These are phyloP conservation scores for Stegastes partitus DNA, from an alignment of 2,113 vertebrate species.

Conservation along the genomic window DNA sequence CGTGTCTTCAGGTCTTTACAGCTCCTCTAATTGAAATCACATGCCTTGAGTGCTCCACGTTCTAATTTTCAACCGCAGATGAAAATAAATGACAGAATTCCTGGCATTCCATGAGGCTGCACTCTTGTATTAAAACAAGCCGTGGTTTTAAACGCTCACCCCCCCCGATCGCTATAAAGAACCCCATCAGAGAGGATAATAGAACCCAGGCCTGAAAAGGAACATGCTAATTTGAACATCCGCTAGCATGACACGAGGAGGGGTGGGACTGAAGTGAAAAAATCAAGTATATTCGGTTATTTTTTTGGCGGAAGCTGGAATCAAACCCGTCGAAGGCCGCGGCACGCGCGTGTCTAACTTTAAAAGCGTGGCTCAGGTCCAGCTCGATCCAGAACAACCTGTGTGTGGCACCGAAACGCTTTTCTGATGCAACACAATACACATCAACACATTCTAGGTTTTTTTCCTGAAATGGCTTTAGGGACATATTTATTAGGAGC, in stretches of 20 bases:
- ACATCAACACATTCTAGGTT: background rate
- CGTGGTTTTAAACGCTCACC: conserved; percentile 67
- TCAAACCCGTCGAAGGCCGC: background rate
- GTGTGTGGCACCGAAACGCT: background rate
- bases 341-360: conserved; percentile 37
- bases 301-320: conserved; percentile 43
- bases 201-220: conserved; percentile 75
- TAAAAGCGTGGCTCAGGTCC: conserved; percentile 39
- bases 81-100: conserved; percentile 80
- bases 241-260: conserved; percentile 48
- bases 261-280: conserved; percentile 19
- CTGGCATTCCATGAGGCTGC: conserved; percentile 74
- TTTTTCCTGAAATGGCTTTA: background rate
- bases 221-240: conserved; percentile 78
- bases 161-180: conserved; percentile 79
- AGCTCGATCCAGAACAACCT: conserved; percentile 19
- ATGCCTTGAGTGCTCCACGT: conserved; percentile 62
- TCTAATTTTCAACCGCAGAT: conserved; percentile 72
- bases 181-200: conserved; percentile 66
- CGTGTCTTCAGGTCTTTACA: conserved; percentile 65
- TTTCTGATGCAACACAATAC: conserved; percentile 5
- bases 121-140: conserved; percentile 76
- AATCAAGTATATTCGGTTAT: conserved; percentile 38
- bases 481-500: background rate
- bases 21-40: conserved; percentile 75